Evolutionary conservation across 1,140 invertebrate species (phyloP), one percentile per base, ranked within the genome.

Genomic region (Helicoverpa armigera): DNA sequence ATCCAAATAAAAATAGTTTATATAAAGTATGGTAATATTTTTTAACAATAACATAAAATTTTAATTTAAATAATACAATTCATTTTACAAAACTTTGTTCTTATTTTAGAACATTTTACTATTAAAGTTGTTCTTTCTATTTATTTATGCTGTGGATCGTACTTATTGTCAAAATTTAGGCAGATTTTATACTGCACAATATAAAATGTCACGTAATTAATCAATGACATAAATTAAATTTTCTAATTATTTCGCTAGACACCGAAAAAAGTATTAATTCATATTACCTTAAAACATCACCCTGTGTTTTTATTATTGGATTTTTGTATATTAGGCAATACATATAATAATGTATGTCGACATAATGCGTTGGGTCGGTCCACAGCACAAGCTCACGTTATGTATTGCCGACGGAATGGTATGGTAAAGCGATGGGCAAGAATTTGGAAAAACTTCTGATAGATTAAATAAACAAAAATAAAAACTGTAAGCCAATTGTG

Each of bases 401-500:
- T 84, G 85, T 86, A 86, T 86, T 86, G 85, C 85, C 85, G 85
- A 86, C 70, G 81, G 75, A 73, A 81, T 80, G 80, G 56, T 48
- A 76, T 80, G 61, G 73, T 51, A 74, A 86, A 90, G 90, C 88
- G 86, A 89, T 90, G 88, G 74, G 73, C 31, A 83, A 58, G 85
- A 90, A 90, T 89, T 91, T 90, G 54, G 86, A 84, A 85, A 84
- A 83, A 75, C 7, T 35, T 67, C 54, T 12, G 35, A 65, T 31
- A 50, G 16, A 67, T 53, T 50, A 54, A 76, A 76, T 65, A 77
- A 77, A 65, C 48, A 77, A 65, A 77, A 77, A 65, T 29, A 67
- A 53, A 77, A 74, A 80, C 79, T 83, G 83, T 31, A 82, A 90
- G 91, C 91, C 91, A 92, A 92, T 92, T 76, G 74, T 83, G 85